A percentile compares a stretch with the other conserved stretches of the same genome.
phyloP scores from a whole-genome alignment of 2,888 invertebrate species.

The Cryptops parisi region DNA sequence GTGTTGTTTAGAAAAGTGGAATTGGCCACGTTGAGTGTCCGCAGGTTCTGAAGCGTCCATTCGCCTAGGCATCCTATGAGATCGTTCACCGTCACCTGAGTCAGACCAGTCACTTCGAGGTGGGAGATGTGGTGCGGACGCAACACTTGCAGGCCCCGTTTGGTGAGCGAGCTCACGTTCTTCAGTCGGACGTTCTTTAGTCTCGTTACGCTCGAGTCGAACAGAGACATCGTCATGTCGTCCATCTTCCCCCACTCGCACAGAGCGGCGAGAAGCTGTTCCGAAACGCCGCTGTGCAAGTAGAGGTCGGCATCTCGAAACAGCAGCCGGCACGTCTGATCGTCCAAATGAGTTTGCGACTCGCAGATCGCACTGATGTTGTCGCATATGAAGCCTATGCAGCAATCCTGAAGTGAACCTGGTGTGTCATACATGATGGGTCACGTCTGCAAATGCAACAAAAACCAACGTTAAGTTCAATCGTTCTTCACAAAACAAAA shows the following conservation, averaged over 20 bases:
- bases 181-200: constrained; percentile 43
- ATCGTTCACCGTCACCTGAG: constrained; percentile 42
- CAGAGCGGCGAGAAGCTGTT: constrained; percentile 41
- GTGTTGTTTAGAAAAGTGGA: constrained; percentile 46
- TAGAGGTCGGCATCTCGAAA: constrained; percentile 37
- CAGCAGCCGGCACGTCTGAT: constrained; percentile 8
- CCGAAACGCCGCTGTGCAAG: constrained; percentile 43
- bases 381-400: constrained; percentile 48
- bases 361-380: constrained; percentile 42
- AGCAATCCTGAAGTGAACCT: constrained; percentile 44
- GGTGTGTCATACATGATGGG: constrained; percentile 48
- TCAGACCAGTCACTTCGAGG: constrained; percentile 43
- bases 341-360: constrained; percentile 16
- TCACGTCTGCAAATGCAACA: too few species aligned
- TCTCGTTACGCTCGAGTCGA: constrained; percentile 43
- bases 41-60: constrained; percentile 47
- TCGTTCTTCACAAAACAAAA: too few species aligned
- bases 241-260: constrained; percentile 43
- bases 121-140: constrained; percentile 46
- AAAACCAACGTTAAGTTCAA: too few species aligned
- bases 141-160: constrained; percentile 44
- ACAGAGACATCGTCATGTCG: constrained; percentile 46
- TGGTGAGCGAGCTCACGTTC: constrained; percentile 43
- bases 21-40: constrained; percentile 44
- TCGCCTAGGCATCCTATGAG: constrained; percentile 48